Evolutionary conservation across 2,888 invertebrate species (phyloP), one percentile per base, ranked within the genome.

Genomic region (Eubasilissa splendida): DNA sequence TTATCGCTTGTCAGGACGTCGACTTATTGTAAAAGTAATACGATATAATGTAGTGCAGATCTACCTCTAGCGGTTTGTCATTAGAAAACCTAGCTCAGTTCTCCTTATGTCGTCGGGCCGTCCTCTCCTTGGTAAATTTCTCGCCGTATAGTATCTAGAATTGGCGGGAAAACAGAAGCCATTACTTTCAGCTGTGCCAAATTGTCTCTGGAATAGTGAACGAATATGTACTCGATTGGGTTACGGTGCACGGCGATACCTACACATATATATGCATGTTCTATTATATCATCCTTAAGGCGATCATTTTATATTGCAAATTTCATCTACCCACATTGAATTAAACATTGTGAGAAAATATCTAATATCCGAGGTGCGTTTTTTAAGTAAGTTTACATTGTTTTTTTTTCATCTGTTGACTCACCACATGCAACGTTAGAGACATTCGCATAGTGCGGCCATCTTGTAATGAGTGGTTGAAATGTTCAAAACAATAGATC

Each of bases 171-270:
- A 78, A 78, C 73, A 78, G 50, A 12, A 60, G 76, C 82, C 82
- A 82, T 82, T 82, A 82, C 80, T 82, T 82, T 82, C 82, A 82
- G 82, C 82, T 82, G 82, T 78, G 82, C 82, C 82, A 82, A 82
- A 82, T 82, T 82, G 82, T 82, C 82, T 80, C 82, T 58, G 80
- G 76, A 80, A 80, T 73, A 77, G 76, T 80, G 22, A 56, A 54
- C 54, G 73, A 73, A 54, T 33, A 73, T 68, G 68, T 68, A 50
- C 68, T 33, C 68, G 42, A 68, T 68, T 68, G 68, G 68, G 42
- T 68, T 68, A 68, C 50, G 50, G 42, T 14, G 68, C 68, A 68
- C 68, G 68, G 14, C 11, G 68, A 50, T 42, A 50, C 63, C n/a
- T 50, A 68, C 68, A 5, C 68, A 50, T 4, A n/a, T 10, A 50